A percentile compares a stretch with the other conserved stretches of the same genome.
These are phyloP conservation scores for Cyanocitta stelleri DNA, from an alignment of 2,113 vertebrate species.

Conservation along the genomic window DNA sequence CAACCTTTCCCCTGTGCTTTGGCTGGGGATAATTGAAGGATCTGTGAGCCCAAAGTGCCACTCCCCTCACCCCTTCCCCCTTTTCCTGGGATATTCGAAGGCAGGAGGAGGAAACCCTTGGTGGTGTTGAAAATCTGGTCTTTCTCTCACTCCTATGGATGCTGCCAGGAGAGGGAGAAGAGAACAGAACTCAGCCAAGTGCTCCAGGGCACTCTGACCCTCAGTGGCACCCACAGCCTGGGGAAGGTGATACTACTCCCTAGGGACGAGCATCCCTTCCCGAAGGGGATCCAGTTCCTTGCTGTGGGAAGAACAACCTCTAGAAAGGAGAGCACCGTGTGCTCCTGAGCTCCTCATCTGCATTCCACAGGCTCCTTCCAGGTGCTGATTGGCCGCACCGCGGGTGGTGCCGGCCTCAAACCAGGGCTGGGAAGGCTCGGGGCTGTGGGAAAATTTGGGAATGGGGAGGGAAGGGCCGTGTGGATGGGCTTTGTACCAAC, in stretches of 20 bases:
- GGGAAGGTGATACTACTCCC: neutral
- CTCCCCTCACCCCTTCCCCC: neutral
- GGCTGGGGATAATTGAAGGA: neutral
- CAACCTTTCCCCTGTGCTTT: neutral
- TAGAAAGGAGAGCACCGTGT: neutral
- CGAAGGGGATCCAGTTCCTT: neutral
- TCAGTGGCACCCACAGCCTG: neutral
- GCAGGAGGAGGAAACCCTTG: neutral
- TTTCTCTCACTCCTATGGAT: neutral
- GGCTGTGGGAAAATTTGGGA: constrained; percentile 13
- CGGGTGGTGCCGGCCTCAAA: constrained; percentile 36
- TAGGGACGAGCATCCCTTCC: neutral
- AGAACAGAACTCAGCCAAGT: neutral
- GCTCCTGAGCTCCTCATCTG: constrained; percentile 26
- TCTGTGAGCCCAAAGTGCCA: neutral
- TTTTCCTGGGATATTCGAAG: neutral
- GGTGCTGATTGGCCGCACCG: constrained; percentile 60
- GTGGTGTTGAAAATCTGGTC: neutral
- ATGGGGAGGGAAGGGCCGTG: neutral
- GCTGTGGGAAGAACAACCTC: neutral
- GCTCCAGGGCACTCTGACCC: neutral
- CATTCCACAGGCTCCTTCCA: constrained; percentile 8
- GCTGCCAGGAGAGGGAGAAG: neutral
- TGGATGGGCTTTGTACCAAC: constrained; percentile 74
- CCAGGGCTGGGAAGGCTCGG: neutral